Conservation (phyloP, 2,113 vertebrate species). For the human region DNA sequence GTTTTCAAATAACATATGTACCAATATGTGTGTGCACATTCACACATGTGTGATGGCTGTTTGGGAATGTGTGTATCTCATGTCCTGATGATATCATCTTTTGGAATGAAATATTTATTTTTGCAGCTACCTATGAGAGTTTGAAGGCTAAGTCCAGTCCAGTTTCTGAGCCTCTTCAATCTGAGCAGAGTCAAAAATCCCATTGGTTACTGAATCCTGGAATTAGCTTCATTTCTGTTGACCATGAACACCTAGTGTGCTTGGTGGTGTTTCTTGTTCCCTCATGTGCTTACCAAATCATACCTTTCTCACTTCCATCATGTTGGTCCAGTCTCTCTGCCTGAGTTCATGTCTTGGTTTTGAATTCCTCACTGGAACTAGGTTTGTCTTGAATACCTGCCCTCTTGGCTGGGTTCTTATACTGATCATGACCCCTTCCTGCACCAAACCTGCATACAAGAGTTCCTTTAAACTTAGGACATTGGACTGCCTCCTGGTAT, state of each 20-base stretch:
- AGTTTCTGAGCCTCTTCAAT: neutral
- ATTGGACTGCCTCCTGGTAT: neutral
- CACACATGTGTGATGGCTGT: neutral
- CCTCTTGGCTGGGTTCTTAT: neutral
- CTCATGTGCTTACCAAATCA: neutral
- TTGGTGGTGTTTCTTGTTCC: neutral
- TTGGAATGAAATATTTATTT: constrained; percentile 8
- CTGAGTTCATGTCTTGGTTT: neutral
- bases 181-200: neutral
- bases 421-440: neutral
- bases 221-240: neutral
- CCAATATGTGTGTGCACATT: neutral
- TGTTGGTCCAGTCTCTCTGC: neutral
- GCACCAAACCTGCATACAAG: neutral
- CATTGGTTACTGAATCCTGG: neutral
- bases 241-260: neutral
- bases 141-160: neutral
- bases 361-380: neutral
- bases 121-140: neutral
- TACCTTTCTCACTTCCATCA: neutral
- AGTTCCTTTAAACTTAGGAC: neutral
- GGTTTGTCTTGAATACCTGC: constrained; percentile 5
- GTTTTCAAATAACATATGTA: neutral
- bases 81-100: neutral
- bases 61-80: neutral